These are phyloP conservation scores for Hippasteria phrygiana DNA, from an alignment of 53 echinoderm and acorn worm genomes.

Conservation along the genomic window DNA sequence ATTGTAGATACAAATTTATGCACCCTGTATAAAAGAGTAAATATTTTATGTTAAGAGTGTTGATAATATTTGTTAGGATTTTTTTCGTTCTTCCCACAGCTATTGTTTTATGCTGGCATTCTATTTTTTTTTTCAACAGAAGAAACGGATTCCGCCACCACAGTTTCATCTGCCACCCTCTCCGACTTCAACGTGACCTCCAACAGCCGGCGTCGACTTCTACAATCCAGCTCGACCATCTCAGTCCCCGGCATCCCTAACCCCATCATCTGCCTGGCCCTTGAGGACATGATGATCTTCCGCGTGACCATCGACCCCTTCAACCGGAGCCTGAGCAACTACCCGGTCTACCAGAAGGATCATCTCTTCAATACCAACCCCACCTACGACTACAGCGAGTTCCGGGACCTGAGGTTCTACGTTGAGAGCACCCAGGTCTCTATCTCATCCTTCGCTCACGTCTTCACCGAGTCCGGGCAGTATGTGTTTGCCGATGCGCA, in stretches of 20 bases:
- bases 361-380: slow-evolving; percentile 99
- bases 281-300: slow-evolving; percentile 94
- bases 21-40: too few species aligned
- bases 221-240: slow-evolving; percentile 6
- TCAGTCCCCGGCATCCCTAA: slow-evolving; percentile 83
- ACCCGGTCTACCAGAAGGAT: slow-evolving; percentile 93
- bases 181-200: slow-evolving; percentile 60
- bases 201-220: slow-evolving; percentile 75
- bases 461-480: slow-evolving; percentile 91
- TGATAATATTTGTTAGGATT: too few species aligned
- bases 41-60: too few species aligned
- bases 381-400: slow-evolving; percentile 95
- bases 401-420: slow-evolving; percentile 92
- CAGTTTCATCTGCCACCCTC: slow-evolving; percentile 59
- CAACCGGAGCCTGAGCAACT: slow-evolving; percentile 89
- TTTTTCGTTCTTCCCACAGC: neutral
- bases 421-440: slow-evolving; percentile 84
- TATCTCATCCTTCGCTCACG: slow-evolving; percentile 90
- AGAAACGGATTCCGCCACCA: slow-evolving; percentile 17
- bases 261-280: slow-evolving; percentile 90
- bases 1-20: too few species aligned
- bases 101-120: neutral
- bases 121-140: neutral
- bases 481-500: slow-evolving; percentile 96
- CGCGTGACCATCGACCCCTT: slow-evolving; percentile 74